Conservation (phyloP, 2,797 vertebrate genomes). For the Sebastes baramenuke region DNA sequence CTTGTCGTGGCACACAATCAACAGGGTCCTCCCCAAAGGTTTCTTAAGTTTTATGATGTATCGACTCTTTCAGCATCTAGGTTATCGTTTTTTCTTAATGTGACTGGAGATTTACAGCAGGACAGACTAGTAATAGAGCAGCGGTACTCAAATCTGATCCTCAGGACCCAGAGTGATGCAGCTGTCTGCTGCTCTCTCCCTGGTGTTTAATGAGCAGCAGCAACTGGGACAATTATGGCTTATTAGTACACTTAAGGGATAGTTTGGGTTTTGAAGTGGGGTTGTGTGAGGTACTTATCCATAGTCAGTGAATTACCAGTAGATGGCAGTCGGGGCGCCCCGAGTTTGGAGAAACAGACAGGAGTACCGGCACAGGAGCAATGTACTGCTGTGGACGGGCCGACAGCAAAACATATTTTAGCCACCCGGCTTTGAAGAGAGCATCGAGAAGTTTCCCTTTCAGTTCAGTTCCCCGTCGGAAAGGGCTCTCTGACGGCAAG, state of each 20-base stretch:
- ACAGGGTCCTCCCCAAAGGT: conserved; percentile 35
- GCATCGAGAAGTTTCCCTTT: no score
- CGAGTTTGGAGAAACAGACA: no score
- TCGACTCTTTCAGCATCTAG: neutral
- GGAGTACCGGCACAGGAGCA: no score
- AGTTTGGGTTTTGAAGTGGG: no score
- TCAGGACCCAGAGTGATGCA: neutral
- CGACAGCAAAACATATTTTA: no score
- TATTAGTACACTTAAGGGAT: neutral
- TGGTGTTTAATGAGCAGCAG: neutral
- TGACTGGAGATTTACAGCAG: neutral
- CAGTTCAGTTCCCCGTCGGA: no score
- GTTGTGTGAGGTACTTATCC: no score
- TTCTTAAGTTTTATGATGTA: conserved; percentile 10
- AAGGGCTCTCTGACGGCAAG: no score
- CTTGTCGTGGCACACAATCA: conserved; percentile 53
- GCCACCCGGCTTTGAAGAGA: no score
- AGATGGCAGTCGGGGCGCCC: no score
- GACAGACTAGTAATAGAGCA: neutral
- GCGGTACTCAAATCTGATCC: neutral
- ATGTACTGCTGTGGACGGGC: no score
- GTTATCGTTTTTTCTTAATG: neutral
- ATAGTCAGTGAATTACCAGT: no score
- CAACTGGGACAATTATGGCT: neutral
- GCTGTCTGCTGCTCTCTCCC: neutral